These are phyloP conservation scores for Calameuta idolon DNA, from an alignment of 2,888 invertebrate genomes.

Conservation along the genomic window DNA sequence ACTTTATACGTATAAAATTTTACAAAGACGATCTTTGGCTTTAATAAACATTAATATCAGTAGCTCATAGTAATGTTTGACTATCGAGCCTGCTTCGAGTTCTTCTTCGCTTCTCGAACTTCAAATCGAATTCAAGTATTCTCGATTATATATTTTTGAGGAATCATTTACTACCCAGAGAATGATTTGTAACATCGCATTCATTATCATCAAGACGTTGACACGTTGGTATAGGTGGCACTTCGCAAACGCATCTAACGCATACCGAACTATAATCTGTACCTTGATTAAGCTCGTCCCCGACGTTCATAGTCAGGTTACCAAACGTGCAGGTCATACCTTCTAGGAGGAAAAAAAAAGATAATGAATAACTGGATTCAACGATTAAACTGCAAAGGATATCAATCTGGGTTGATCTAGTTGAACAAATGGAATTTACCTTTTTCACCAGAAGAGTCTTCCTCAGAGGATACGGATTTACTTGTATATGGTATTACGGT, in stretches of 20 bases:
- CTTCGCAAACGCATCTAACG: slow-evolving; percentile 51
- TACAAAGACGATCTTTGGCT: neutral
- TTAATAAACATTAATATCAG: neutral
- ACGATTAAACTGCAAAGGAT: neutral
- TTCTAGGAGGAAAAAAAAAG: slow-evolving; percentile 16
- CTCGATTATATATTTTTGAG: neutral
- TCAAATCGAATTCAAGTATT: neutral
- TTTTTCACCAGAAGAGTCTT: neutral
- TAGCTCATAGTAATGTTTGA: neutral
- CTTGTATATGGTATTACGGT: slow-evolving; percentile 3
- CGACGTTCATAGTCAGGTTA: slow-evolving; percentile 42
- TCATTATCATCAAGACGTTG: slow-evolving; percentile 32
- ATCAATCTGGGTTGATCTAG: neutral
- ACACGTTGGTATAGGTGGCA: slow-evolving; percentile 53
- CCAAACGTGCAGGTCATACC: slow-evolving; percentile 45
- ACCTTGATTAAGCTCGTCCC: slow-evolving; percentile 45
- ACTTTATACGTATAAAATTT: neutral
- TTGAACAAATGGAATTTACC: neutral
- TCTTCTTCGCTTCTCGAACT: neutral
- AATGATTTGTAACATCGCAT: slow-evolving; percentile 34
- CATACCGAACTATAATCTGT: slow-evolving; percentile 42
- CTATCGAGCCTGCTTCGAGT: neutral
- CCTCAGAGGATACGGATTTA: neutral
- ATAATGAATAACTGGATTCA: neutral
- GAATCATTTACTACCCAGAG: neutral